Evolutionary conservation across 1,140 invertebrate species (phyloP).

Genomic region (Psix sp.): DNA sequence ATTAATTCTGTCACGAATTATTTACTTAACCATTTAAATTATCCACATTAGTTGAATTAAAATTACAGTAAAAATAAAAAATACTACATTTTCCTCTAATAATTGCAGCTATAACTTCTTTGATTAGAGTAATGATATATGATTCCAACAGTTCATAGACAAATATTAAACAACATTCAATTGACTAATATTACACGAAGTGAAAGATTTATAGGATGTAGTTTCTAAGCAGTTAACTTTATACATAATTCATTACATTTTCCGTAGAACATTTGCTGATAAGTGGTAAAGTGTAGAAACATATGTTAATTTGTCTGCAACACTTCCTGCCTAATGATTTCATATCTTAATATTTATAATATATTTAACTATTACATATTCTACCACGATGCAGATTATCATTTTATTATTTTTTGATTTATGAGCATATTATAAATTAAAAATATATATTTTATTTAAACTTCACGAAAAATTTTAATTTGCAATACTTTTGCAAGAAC

Average conservation of each 20-base stretch:
- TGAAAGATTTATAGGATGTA: constrained; percentile 36
- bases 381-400: background rate
- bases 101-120: constrained; percentile 13
- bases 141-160: constrained; percentile 9
- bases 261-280: constrained; percentile 44
- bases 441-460: no score
- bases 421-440: no score
- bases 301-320: constrained; percentile 40
- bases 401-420: no score
- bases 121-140: constrained; percentile 32
- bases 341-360: constrained; percentile 14
- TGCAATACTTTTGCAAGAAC: background rate
- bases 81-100: constrained; percentile 6
- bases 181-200: constrained; percentile 41
- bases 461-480: constrained; percentile 8
- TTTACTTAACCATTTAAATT: no score
- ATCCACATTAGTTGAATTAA: no score
- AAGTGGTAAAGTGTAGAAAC: constrained; percentile 42
- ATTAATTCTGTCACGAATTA: no score
- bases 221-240: constrained; percentile 52
- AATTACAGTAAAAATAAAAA: no score
- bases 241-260: constrained; percentile 49
- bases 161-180: constrained; percentile 39
- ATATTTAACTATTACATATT: constrained; percentile 11
- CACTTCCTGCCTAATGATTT: constrained; percentile 41